Base-by-base conservation (phyloP, 2,888 invertebrate species). In the Conchocele bisecta region DNA sequence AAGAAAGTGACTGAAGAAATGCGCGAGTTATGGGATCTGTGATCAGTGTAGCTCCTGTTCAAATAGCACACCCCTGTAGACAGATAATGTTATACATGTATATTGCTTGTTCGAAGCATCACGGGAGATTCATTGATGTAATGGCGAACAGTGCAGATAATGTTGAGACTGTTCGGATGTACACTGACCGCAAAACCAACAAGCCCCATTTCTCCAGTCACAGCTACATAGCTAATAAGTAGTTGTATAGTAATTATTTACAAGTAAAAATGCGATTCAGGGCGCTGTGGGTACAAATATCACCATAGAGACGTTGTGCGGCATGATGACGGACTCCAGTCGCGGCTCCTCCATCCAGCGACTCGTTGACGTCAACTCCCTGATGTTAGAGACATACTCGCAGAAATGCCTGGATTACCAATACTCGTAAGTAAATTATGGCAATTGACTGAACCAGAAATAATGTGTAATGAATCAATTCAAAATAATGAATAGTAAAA, bases 351-450 rank as follows among this genome's bases (percentile, higher is more conserved):
- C 94, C 2, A 93, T 96, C 11, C 93, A 94, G 75, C 93, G 95
- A 70, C 93, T 96, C 59, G 97, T 95, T 0, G 92, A 92, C 15
- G 94, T 97, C 37, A 97, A 95, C 89, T 92, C 92, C 3, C 90
- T 96, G 76, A 88, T 96, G 61, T 88, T 98, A 69, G 91, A 93
- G 4, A 93, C 94, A 5, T 92, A 93, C 15, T 93, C 94, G 20
- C 93, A 95, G 86, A 94, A 93, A 24, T 98, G 98, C 89, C 91
- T 97, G 63, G 96, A 98, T 90, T 96, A 95, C 87, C 95, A 94
- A 79, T 98, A 98, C 85, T 92, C 93, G 24, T 86, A 83, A 93
- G 0, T 93, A 94, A 44, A 91, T 96, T 89, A 93, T 93, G 79
- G 94, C 83, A 29, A 79, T 75, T 1, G 93, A 93, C 3, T 97